phyloP scores from a whole-genome alignment of 2,113 vertebrate species.

The Nibea albiflora region DNA sequence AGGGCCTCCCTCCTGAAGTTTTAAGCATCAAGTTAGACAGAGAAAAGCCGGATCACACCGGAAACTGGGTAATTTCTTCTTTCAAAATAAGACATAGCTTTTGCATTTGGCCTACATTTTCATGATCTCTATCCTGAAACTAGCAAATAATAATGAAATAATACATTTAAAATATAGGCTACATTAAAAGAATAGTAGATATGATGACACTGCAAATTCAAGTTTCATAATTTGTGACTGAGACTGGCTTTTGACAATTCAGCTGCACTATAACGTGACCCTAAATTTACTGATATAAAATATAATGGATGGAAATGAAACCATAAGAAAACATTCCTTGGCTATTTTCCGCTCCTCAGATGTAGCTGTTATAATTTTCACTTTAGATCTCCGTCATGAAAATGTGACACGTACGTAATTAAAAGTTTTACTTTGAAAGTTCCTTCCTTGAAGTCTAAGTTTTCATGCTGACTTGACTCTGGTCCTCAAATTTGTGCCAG shows the following conservation, averaged over 20 bases:
- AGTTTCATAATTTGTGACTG: not conserved
- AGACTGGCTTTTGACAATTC: not conserved
- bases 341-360: not conserved
- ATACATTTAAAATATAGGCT: not conserved
- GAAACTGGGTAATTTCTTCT: not conserved
- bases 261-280: no score
- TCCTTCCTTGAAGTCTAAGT: fast-evolving
- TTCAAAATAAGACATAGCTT: conserved; percentile 37
- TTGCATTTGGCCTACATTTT: not conserved
- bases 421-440: conserved; percentile 54
- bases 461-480: not conserved
- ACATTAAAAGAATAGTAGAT: not conserved
- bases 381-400: not conserved
- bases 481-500: conserved; percentile 28
- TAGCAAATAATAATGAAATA: not conserved
- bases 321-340: not conserved
- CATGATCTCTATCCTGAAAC: not conserved
- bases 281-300: not conserved
- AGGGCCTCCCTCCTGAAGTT: conserved; percentile 59
- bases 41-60: fast-evolving
- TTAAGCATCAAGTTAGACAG: conserved; percentile 15
- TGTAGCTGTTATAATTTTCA: not conserved
- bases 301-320: not conserved
- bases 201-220: not conserved
- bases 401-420: fast-evolving